Evolutionary conservation across 2,888 invertebrate genomes (phyloP).

Genomic region (Euproctis similis): DNA sequence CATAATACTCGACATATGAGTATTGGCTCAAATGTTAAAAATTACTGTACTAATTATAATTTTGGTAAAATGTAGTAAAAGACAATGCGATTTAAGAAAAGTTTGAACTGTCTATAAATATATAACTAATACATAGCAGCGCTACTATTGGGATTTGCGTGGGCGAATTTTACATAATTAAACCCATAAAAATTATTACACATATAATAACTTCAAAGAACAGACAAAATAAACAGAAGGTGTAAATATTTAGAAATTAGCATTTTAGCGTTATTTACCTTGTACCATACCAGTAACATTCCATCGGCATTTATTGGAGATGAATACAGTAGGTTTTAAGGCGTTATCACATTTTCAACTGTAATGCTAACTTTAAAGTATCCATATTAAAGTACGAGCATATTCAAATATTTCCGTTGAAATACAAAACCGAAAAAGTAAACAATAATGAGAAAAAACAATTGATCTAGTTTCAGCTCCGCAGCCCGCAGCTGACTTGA

Average conservation of each 20-base stretch:
- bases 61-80: too few relatives aligned
- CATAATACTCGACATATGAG: too few relatives aligned
- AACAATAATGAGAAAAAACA: too few relatives aligned
- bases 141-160: conserved; percentile 18
- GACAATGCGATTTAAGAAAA: too few relatives aligned
- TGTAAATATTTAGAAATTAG: conserved; percentile 14
- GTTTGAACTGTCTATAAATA: too few relatives aligned
- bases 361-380: conserved; percentile 10
- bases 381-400: conserved; percentile 16
- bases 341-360: too few relatives aligned
- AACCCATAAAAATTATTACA: not conserved
- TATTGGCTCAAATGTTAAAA: too few relatives aligned
- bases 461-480: too few relatives aligned
- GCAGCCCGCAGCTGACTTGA: conserved; percentile 25
- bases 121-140: too few relatives aligned
- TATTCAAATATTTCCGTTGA: conserved; percentile 14
- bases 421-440: conserved; percentile 7
- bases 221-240: not conserved
- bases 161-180: conserved; percentile 10
- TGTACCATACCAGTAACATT: conserved; percentile 44
- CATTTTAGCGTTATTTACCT: conserved; percentile 36
- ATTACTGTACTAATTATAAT: too few relatives aligned
- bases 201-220: not conserved
- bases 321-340: too few relatives aligned
- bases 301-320: conserved; percentile 55